Evolutionary conservation across 2,888 invertebrate genomes (phyloP).

Genomic region (Chaetogeoica ovagalla): DNA sequence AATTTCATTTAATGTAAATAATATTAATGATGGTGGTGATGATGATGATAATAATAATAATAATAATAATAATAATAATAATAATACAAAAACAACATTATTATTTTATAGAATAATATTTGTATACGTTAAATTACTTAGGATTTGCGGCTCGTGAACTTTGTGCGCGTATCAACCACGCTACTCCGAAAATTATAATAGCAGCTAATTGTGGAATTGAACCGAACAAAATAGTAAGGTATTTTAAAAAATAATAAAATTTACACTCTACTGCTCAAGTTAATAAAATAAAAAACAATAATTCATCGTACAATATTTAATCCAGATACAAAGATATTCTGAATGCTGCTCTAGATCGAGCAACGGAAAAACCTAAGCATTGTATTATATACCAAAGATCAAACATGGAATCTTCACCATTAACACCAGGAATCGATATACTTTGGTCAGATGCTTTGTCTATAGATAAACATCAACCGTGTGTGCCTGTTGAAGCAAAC

Average conservation of each 20-base stretch:
- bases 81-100: neutral
- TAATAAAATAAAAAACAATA: conserved; percentile 5
- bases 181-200: conserved; percentile 84
- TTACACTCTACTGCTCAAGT: no score
- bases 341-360: conserved; percentile 75
- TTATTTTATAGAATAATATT: neutral
- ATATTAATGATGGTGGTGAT: no score
- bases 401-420: conserved; percentile 67
- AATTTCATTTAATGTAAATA: no score
- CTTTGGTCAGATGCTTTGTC: conserved; percentile 76
- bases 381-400: conserved; percentile 83
- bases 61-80: no score
- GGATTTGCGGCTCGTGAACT: conserved; percentile 90
- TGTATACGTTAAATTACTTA: conserved; percentile 59
- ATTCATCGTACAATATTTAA: neutral
- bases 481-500: conserved; percentile 84
- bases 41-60: no score
- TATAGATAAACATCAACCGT: conserved; percentile 71
- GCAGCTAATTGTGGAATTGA: conserved; percentile 91
- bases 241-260: conserved; percentile 54
- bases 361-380: conserved; percentile 72
- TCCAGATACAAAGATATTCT: conserved; percentile 75
- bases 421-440: conserved; percentile 71
- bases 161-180: conserved; percentile 82
- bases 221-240: conserved; percentile 80